A percentile compares a stretch with the other conserved stretches of the same genome.
These are phyloP conservation scores for Monomorium pharaonis DNA, from an alignment of 1,140 invertebrate genomes.

Conservation along the genomic window DNA sequence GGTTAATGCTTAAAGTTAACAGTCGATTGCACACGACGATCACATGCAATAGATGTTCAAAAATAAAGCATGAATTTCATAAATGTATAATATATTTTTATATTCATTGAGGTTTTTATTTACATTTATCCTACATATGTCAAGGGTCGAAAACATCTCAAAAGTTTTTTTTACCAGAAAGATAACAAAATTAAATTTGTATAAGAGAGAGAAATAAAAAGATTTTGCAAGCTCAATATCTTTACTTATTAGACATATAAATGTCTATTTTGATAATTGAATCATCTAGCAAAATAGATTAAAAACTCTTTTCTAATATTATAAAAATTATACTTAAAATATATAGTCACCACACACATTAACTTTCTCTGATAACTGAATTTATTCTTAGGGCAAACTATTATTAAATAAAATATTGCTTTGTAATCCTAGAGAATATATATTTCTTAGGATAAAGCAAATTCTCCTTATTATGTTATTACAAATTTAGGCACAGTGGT, in stretches of 20 bases:
- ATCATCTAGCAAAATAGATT: background rate
- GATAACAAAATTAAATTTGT: background rate
- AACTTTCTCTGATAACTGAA: background rate
- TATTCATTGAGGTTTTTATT: background rate
- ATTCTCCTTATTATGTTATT: background rate
- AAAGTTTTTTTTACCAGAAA: background rate
- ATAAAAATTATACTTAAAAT: background rate
- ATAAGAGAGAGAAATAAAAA: background rate
- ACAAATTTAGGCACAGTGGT: background rate
- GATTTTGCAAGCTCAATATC: background rate
- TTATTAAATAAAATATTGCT: background rate
- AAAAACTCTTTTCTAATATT: background rate
- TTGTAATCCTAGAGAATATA: background rate
- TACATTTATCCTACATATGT: background rate
- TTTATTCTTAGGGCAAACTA: background rate
- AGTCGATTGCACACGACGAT: background rate
- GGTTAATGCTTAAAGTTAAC: conserved; percentile 34
- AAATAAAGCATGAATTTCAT: background rate
- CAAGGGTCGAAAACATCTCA: background rate
- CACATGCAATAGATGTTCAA: background rate
- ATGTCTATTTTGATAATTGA: background rate
- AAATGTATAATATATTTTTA: background rate
- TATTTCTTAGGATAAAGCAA: background rate
- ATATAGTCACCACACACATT: background rate
- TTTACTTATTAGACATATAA: background rate